These are phyloP conservation scores for Leuciscus idus DNA, from an alignment of 2,113 vertebrate genomes.

Conservation along the genomic window DNA sequence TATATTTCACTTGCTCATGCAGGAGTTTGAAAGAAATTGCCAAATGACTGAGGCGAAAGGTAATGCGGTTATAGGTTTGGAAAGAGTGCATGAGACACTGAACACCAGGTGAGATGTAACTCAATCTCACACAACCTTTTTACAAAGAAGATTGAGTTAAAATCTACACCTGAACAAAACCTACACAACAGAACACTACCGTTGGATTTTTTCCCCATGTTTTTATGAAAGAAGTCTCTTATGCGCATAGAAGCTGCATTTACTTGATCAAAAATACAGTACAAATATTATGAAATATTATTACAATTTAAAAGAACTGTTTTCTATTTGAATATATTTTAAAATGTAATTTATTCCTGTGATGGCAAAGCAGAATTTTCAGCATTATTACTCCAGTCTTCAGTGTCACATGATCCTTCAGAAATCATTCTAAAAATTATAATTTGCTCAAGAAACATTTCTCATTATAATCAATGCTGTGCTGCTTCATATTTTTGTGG, in stretches of 20 bases:
- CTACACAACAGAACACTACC: neutral
- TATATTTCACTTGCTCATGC: constrained; percentile 22
- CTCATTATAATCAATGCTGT: too few relatives aligned
- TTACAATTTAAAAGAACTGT: too few relatives aligned
- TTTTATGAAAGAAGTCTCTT: neutral
- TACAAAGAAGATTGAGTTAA: neutral
- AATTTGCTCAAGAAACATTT: too few relatives aligned
- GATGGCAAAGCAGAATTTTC: too few relatives aligned
- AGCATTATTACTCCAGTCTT: too few relatives aligned
- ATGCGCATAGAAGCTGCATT: neutral
- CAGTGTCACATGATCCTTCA: too few relatives aligned
- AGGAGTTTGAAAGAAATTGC: neutral
- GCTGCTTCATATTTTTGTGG: too few relatives aligned
- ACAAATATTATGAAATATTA: neutral
- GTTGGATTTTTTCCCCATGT: neutral
- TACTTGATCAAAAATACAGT: neutral
- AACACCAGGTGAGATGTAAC: constrained; percentile 16
- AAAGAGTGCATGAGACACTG: neutral
- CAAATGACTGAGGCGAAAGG: neutral
- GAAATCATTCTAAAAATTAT: too few relatives aligned
- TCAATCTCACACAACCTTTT: neutral
- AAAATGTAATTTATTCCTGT: too few relatives aligned
- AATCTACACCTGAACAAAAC: neutral
- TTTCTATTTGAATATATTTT: too few relatives aligned
- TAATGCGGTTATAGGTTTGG: neutral